Conservation (phyloP, 2,113 vertebrate genomes). For the Myanophis thanlyinensis region DNA sequence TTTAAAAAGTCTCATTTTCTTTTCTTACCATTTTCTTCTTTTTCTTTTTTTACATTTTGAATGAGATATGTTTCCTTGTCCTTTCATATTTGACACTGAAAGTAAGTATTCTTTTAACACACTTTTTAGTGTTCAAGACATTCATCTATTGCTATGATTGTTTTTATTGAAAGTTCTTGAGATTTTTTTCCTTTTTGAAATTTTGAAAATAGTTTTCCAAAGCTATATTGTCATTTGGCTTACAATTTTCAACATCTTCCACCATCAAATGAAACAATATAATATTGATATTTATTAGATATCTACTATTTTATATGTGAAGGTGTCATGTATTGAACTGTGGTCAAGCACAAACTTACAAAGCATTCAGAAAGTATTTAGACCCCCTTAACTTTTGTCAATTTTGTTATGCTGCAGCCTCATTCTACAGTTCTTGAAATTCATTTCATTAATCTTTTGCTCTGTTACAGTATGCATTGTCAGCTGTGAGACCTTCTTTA, state of each 20-base stretch:
- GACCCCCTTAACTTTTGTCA: background rate
- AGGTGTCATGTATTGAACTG: background rate
- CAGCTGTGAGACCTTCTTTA: background rate
- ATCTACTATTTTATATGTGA: background rate
- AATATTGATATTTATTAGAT: background rate
- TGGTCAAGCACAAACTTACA: background rate
- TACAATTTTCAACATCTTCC: background rate
- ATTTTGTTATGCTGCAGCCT: background rate
- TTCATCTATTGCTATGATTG: background rate
- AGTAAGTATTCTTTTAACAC: background rate
- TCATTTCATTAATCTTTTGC: background rate
- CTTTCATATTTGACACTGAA: background rate
- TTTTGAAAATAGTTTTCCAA: background rate
- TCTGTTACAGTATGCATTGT: background rate
- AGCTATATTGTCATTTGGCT: background rate
- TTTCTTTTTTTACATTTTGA: background rate
- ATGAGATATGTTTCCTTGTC: background rate
- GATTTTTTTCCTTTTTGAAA: background rate
- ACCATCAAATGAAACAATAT: background rate
- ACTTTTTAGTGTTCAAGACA: background rate
- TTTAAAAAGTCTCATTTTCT: background rate
- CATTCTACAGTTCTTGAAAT: background rate
- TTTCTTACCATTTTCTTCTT: background rate
- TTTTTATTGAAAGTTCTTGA: background rate
- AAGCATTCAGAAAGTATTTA: background rate